Evolutionary conservation across 2,797 vertebrate species (phyloP), one percentile per base, ranked within the genome.

Genomic region (Characodon lateralis): DNA sequence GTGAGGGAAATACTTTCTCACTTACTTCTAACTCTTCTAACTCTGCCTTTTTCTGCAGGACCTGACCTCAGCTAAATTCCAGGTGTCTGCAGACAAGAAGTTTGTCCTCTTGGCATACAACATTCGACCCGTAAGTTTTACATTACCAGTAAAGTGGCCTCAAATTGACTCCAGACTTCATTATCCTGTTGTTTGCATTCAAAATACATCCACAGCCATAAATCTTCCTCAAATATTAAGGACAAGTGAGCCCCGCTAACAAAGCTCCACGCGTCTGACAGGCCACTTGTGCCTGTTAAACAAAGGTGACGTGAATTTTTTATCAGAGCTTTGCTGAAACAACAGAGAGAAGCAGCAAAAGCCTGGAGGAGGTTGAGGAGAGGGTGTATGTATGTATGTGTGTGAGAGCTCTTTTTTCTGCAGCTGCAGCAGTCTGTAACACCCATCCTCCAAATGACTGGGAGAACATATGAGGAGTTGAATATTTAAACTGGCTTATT

Each of bases 61-160:
- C 83, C 89, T 96, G 75, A 91, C 91, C 48, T 75, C 89, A 0
- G 93, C 94, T 65, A 92, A 87, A 85, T 95, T 95, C 89, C 93
- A 96, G 65, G 93, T 96, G 69, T 97, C 96, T 48, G 92, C 95
- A 72, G 96, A 97, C 90, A 95, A 95, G 91, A 94, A 83, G 80
- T 96, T 95, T 84, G 87, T 97, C 86, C 93, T 97, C 51, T 81
- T 97, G 95, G 93, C 94, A 5, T 95, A 95, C 58, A 92, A 96
- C 90, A 93, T 96, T 59, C 93, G 76, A 75, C 93, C 89, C 91
- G 96, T 97, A 85, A 94, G 95, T 94, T 85, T 80, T 65, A 78
- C 78, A 50, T 66, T 5, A 80, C 68, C 69, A 28, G 9, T 22
- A 59, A 69, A 69, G 55, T 73, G 69, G 48, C 68, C 28, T 82